These are phyloP conservation scores for Cettia cetti DNA, from an alignment of 2,113 vertebrate species.

Conservation along the genomic window DNA sequence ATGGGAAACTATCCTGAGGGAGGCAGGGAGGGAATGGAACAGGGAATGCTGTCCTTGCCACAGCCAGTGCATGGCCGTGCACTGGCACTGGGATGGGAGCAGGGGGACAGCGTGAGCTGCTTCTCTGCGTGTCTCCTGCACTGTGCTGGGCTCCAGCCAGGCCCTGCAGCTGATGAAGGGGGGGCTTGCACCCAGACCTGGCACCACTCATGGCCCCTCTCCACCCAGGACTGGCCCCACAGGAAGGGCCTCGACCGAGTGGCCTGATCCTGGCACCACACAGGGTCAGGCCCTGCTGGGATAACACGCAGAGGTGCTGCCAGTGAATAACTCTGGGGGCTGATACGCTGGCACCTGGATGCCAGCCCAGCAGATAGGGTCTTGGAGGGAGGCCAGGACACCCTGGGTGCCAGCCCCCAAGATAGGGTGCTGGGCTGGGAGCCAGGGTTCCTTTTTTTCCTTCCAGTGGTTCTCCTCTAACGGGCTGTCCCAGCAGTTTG, in stretches of 20 bases:
- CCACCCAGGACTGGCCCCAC: neutral
- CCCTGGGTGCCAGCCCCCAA: neutral
- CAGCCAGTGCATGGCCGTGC: neutral
- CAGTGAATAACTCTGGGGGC: neutral
- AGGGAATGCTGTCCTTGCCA: neutral
- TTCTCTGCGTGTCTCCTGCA: rapidly evolving
- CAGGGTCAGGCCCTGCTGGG: rapidly evolving
- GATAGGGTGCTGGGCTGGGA: neutral
- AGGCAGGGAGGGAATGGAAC: neutral
- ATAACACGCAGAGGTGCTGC: neutral
- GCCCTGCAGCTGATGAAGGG: rapidly evolving
- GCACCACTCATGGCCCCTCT: neutral
- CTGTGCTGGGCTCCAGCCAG: neutral
- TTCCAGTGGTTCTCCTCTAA: neutral
- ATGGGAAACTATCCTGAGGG: neutral
- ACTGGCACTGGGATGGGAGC: neutral
- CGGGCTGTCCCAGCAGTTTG: neutral
- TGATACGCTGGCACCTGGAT: neutral
- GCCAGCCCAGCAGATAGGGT: slow-evolving; percentile 4
- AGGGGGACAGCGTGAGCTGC: neutral
- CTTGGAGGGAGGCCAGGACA: slow-evolving; percentile 40
- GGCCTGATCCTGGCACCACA: neutral
- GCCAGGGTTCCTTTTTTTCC: neutral
- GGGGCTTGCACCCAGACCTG: neutral
- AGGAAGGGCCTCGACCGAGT: rapidly evolving